Evolutionary conservation across 2,888 invertebrate genomes (phyloP), one percentile per base, ranked within the genome.

Genomic region (Alsophila aescularia): DNA sequence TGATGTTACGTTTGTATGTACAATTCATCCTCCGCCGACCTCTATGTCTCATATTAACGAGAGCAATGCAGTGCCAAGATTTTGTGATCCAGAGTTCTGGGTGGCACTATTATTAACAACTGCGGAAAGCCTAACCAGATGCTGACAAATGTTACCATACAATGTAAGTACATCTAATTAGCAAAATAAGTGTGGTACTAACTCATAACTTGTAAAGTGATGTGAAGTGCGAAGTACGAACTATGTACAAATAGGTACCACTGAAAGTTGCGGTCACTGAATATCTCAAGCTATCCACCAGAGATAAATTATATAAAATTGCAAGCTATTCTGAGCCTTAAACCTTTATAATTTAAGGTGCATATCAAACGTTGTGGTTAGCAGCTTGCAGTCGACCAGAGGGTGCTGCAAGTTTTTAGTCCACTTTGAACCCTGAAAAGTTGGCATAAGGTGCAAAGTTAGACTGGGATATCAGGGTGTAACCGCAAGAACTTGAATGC

Each of bases 161-260:
- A 29, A 29, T 27, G 29, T 41, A 15, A 41, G 15, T 41, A 12
- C 9, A 31, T 42, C 42, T 31, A 42, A 42, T 42, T 42, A 42
- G 24, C 13, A 27, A 40, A 41, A 1, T 24, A 2, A 24, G 24
- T n/a, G n/a, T n/a, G n/a, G n/a, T 24, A 18, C 13, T 24, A 24
- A 14, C n/a, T 14, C 29, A 8, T 6, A 13, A 31, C 31, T 29
- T 42, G 32, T 15, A 42, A 42, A 31, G 29, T 12, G 21, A 37
- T n/a, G 15, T 3, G 16, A 16, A 12, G n/a, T 29, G 24, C 24
- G 24, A 24, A 24, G 4, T 29, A 18, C n/a, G 29, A 29, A 14
- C 15, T 14, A n/a, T n/a, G n/a, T n/a, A n/a, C n/a, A n/a, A n/a
- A n/a, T n/a, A n/a, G n/a, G n/a, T n/a, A n/a, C 16, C n/a, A 18